Evolutionary conservation across 2,113 vertebrate genomes (phyloP), one percentile per base, ranked within the genome.

Genomic region (Serilophus lunatus): DNA sequence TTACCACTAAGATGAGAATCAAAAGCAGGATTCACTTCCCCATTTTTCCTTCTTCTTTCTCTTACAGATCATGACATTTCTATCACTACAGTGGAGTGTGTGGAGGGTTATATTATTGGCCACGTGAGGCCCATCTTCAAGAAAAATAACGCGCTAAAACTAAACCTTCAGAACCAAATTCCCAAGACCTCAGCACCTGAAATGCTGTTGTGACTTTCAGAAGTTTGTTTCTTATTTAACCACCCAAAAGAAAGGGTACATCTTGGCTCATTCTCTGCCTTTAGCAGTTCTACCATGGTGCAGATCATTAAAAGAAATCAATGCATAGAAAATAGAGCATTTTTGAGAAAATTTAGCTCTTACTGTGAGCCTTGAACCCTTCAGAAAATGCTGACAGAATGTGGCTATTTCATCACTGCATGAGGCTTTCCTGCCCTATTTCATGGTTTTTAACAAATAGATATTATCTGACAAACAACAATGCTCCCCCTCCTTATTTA

Each of bases 1-100:
- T 95, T 90, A 86, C 29, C 68, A 74, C 84, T 38, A 83, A 88
- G 79, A 88, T 88, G 35, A 74, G 47, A 92, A 95, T 90, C 71
- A 83, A 92, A 88, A 44, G 45, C 31, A 90, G 54, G 50, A 63
- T 86, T 95, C 10, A 6, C 47, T 74, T 40, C 20, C 23, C 80
- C 15, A 4, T 29, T 64, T 79, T 40, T 47, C 10, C 35, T 70
- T 11, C 18, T 61, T 56, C 19, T 84, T 79, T 71, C 53, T 47
- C 25, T 88, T 72, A 50, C 50, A 90, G 50, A 50, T 75, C 63
- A 4, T 54, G 45, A 69, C 61, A 35, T 66, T 70, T 82, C 84
- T 38, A 40, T 33, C 74, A 42, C 23, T 61, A 2, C 3, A 11
- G 26, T 24, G 17, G 47, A 29, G 3, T 33, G 28, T 17, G 45